These are phyloP conservation scores for Eupleurogrammus muticus DNA, from an alignment of 2,797 vertebrate species.

Conservation along the genomic window DNA sequence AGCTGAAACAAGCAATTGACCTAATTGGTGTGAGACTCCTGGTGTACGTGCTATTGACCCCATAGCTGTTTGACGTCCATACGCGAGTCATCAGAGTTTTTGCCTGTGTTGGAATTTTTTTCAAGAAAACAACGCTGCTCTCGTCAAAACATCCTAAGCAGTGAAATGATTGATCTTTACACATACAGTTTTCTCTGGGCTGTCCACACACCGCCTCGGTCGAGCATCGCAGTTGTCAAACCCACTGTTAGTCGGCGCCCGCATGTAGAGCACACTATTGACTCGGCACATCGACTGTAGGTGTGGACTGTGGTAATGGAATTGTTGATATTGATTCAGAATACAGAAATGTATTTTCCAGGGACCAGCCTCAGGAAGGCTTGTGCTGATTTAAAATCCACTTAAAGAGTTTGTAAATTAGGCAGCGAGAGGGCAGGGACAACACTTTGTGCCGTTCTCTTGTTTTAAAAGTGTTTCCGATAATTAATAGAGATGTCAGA, in stretches of 20 bases:
- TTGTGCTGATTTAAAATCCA: conserved; percentile 68
- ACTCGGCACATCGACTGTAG: conserved; percentile 32
- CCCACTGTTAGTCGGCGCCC: conserved; percentile 23
- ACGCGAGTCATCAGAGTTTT: background rate
- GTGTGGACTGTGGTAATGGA: conserved; percentile 40
- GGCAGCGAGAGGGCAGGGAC: background rate
- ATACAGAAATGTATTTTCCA: conserved; percentile 46
- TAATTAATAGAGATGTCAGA: conserved; percentile 81
- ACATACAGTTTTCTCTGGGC: conserved; percentile 16
- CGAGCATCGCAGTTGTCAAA: conserved; percentile 25
- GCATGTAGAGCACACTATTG: conserved; percentile 30
- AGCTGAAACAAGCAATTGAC: conserved; percentile 6
- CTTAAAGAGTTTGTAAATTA: conserved; percentile 69
- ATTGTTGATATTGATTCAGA: conserved; percentile 53
- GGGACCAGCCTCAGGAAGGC: conserved; percentile 33
- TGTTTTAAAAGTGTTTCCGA: conserved; percentile 70
- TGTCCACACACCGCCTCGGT: conserved; percentile 25
- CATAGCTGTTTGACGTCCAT: conserved; percentile 7
- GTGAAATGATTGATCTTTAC: conserved; percentile 35
- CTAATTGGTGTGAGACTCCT: background rate
- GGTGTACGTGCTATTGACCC: conserved; percentile 20
- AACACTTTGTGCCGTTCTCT: conserved; percentile 38
- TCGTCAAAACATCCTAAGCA: conserved; percentile 17
- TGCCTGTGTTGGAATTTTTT: conserved; percentile 7
- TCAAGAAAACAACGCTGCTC: conserved; percentile 4